These are phyloP conservation scores for Ptychoptera albimana DNA, from an alignment of 2,888 invertebrate species.

Conservation along the genomic window DNA sequence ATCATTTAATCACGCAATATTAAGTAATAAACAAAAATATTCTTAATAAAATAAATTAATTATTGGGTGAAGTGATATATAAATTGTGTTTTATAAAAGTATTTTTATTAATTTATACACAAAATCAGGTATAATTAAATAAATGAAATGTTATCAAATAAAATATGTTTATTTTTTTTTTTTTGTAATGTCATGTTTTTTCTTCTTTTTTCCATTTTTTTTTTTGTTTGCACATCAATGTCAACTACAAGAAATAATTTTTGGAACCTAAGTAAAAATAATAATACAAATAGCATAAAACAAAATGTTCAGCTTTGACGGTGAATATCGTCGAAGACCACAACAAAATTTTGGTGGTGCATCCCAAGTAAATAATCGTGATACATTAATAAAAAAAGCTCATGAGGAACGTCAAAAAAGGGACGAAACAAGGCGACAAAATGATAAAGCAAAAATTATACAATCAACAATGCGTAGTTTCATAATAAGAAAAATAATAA, in stretches of 20 bases:
- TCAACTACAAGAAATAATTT: neutral
- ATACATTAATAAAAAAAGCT: constrained; percentile 59
- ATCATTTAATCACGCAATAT: no score
- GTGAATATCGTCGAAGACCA: constrained; percentile 73
- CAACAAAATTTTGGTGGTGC: constrained; percentile 81
- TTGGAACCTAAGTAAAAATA: neutral
- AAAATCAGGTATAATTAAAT: no score
- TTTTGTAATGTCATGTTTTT: no score
- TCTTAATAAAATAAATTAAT: no score
- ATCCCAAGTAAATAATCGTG: constrained; percentile 51
- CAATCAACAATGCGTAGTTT: constrained; percentile 70
- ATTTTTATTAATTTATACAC: no score
- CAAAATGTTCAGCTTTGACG: constrained; percentile 66
- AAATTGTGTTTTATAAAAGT: no score
- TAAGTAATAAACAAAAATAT: no score
- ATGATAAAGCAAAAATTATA: constrained; percentile 61
- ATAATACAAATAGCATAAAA: neutral
- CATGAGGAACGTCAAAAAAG: constrained; percentile 75
- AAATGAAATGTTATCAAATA: no score
- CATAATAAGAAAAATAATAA: constrained; percentile 47
- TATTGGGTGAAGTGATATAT: no score
- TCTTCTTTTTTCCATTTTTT: no score
- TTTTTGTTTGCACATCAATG: no score
- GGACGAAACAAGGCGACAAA: constrained; percentile 61
- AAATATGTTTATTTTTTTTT: no score